A percentile compares a stretch with the other conserved stretches of the same genome.
phyloP scores from a whole-genome alignment of 2,113 vertebrate species.

The Rhinoderma darwinii region DNA sequence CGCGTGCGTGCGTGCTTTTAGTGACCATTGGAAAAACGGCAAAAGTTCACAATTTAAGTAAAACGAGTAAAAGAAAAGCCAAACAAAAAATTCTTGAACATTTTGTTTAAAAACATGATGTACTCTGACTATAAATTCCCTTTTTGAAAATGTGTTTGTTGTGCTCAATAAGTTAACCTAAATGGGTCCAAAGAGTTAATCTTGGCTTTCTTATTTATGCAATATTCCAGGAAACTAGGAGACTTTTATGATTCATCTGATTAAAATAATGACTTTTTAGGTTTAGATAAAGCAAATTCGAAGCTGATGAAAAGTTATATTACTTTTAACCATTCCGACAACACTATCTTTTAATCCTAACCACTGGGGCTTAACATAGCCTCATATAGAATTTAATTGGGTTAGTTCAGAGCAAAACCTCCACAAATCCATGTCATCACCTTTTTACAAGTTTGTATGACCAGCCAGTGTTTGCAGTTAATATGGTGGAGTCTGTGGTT shows the following conservation, averaged over 20 bases:
- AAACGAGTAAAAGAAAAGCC: no score
- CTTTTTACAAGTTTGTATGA: not conserved
- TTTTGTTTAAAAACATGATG: no score
- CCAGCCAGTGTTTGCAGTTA: not conserved
- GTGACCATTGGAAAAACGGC: no score
- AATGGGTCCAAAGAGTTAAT: no score
- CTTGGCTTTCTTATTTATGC: no score
- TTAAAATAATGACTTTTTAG: not conserved
- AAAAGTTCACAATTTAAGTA: no score
- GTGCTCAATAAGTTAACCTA: no score
- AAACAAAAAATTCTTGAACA: no score
- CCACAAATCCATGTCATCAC: not conserved
- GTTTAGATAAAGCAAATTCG: not conserved
- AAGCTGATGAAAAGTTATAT: not conserved
- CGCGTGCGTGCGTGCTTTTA: no score
- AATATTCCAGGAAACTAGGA: not conserved
- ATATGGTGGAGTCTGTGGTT: not conserved
- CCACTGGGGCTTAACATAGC: not conserved
- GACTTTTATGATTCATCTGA: not conserved
- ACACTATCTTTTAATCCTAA: slow-evolving; percentile 1
- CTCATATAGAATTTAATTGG: not conserved
- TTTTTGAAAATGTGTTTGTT: no score
- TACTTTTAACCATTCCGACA: not conserved
- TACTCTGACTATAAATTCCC: no score
- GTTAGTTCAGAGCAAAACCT: not conserved